Evolutionary conservation across 2,113 vertebrate species (phyloP).

Genomic region (Serilophus lunatus): DNA sequence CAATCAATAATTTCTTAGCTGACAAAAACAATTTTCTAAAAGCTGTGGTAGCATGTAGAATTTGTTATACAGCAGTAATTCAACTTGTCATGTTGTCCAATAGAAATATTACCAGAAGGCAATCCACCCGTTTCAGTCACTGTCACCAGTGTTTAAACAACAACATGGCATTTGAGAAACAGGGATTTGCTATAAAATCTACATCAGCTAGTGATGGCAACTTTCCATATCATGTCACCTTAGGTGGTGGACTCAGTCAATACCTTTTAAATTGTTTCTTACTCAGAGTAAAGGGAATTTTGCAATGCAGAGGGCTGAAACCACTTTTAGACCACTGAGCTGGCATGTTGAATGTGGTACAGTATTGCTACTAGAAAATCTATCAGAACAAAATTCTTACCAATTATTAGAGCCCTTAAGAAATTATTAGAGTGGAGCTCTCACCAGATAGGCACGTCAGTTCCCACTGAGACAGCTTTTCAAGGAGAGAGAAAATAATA

Average conservation of each 20-base stretch:
- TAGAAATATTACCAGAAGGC: constrained; percentile 59
- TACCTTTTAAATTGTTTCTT: constrained; percentile 11
- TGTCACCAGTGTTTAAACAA: constrained; percentile 50
- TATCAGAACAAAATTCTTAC: not conserved
- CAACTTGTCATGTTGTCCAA: constrained; percentile 48
- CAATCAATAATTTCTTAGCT: constrained; percentile 64
- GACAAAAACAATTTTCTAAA: constrained; percentile 63
- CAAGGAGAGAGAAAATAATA: not conserved
- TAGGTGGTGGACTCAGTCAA: not conserved
- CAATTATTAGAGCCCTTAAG: not conserved
- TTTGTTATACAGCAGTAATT: constrained; percentile 62
- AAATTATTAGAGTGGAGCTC: not conserved
- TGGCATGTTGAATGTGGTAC: not conserved
- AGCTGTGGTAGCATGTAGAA: constrained; percentile 40
- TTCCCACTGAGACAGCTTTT: not conserved
- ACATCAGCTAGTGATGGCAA: not conserved
- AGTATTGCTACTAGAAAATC: not conserved
- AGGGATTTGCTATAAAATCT: constrained; percentile 7
- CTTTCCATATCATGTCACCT: constrained; percentile 4
- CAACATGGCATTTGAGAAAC: constrained; percentile 20
- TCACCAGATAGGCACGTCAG: not conserved
- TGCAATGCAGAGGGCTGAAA: not conserved
- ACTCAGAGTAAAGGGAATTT: not conserved
- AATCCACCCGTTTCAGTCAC: constrained; percentile 45
- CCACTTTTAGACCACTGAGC: not conserved